Percentiles rank a stretch among this genome's conserved stretches.
Evolutionary conservation across 2,888 invertebrate genomes (phyloP).

Genomic region (Caenorhabditis sp.): DNA sequence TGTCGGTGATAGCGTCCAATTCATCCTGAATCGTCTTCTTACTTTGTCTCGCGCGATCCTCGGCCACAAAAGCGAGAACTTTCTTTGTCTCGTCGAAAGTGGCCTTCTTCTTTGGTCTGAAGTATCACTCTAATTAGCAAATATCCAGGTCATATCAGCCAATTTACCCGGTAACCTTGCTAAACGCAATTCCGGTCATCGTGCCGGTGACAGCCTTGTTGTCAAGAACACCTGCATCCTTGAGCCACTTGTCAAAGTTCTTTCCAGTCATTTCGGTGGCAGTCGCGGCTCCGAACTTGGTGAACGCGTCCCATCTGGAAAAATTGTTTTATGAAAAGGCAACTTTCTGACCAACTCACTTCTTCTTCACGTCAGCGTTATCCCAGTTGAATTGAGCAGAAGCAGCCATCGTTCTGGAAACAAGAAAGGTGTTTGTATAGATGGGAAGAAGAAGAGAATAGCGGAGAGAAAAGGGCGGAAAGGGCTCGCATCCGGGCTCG

Average conservation of each 20-base stretch:
- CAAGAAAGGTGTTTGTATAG: constrained; percentile 31
- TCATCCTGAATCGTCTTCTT: constrained; percentile 82
- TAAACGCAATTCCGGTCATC: constrained; percentile 83
- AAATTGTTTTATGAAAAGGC: too few relatives aligned
- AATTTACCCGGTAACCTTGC: constrained; percentile 81
- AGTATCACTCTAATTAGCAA: constrained; percentile 4
- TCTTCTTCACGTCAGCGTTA: constrained; percentile 73
- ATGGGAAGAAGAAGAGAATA: constrained; percentile 6
- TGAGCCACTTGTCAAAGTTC: constrained; percentile 83
- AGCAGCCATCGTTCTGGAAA: constrained; percentile 61
- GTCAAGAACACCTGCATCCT: constrained; percentile 81
- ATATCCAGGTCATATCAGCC: constrained; percentile 17
- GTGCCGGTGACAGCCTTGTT: constrained; percentile 80
- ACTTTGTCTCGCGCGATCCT: constrained; percentile 77
- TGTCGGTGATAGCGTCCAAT: constrained; percentile 80
- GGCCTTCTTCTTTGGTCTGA: constrained; percentile 82
- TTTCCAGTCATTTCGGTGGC: constrained; percentile 83
- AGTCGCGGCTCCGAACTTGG: constrained; percentile 80
- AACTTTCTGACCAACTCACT: constrained; percentile 41
- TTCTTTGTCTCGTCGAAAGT: constrained; percentile 82
- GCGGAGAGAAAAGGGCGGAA: constrained; percentile 28
- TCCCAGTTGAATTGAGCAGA: constrained; percentile 77
- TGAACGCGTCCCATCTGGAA: constrained; percentile 79
- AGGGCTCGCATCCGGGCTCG: constrained; percentile 22
- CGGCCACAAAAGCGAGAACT: constrained; percentile 77